Base-by-base conservation (phyloP, 2,113 vertebrate genomes). In the Xerus inauris region DNA sequence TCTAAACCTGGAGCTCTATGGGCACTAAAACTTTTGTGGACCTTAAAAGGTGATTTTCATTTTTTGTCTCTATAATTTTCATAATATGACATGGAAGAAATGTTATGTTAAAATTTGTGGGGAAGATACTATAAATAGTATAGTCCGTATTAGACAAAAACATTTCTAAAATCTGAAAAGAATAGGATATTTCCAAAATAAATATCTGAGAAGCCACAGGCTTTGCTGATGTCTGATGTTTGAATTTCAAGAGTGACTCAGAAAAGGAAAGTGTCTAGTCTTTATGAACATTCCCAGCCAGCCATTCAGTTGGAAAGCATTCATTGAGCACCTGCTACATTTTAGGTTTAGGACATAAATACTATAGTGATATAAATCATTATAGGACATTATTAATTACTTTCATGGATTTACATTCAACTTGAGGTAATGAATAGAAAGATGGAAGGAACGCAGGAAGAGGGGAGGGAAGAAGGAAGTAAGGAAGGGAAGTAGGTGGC, bases 131-230 rank as follows among this genome's bases (percentile, higher is more conserved):
- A 62, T 81, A 64, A 88, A 88, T 64, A 82, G 42, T 32, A 64
- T 7, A 40, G 2, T 19, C 26, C 13, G 32, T 72, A 40, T 72
- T 87, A 51, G 28, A 64, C 17, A 65, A 77, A 84, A 73, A 40
- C 51, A 35, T 47, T 77, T 62, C 54, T 73, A 62, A 88, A 94
- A 82, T 42, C n/a, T 42, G 75, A 80, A 93, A 71, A 38, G 13
- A 32, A 35, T 69, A 87, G 42, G 10, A 59, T 89, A 57, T 71
- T 87, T 77, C 30, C 42, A 93, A 82, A 95, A 87, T 83, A 87
- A 93, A 93, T 84, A 87, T 67, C 26, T 30, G 80, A 87, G 86
- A 20, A 64, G 38, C 30, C 64, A 64, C 8, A 12, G 35, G 12
- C 72, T 26, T 49, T 88, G 72, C n/a, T 85, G 69, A 47, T 69